phyloP scores from a whole-genome alignment of 2,113 vertebrate species.

The Chinchilla lanigera region DNA sequence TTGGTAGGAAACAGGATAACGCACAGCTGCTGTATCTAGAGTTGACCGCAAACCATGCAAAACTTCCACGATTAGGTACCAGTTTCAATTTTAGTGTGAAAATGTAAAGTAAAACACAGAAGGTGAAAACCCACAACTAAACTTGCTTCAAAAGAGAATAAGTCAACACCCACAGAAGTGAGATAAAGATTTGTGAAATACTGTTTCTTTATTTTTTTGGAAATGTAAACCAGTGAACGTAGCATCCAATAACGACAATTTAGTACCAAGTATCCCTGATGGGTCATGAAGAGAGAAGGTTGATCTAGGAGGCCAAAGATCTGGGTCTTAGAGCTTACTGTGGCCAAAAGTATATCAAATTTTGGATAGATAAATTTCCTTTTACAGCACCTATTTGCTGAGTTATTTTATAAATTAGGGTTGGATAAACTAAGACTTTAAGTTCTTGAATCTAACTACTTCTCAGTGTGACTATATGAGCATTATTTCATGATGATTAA shows the following conservation, averaged over 20 bases:
- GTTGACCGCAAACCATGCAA: constrained; percentile 57
- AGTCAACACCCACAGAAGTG: neutral
- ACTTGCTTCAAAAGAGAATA: neutral
- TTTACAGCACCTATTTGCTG: neutral
- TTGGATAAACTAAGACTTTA: neutral
- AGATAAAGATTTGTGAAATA: constrained; percentile 36
- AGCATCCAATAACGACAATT: neutral
- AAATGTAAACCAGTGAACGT: neutral
- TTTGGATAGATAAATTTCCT: neutral
- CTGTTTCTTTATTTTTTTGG: neutral
- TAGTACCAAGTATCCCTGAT: neutral
- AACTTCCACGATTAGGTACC: constrained; percentile 2
- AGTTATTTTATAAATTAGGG: neutral
- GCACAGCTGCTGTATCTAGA: neutral
- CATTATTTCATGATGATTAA: neutral
- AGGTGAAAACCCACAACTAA: constrained; percentile 65
- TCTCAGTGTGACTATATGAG: neutral
- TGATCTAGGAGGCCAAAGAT: neutral
- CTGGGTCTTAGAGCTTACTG: neutral
- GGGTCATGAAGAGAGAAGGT: neutral
- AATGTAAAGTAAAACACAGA: constrained; percentile 50
- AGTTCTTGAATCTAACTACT: neutral
- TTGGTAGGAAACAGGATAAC: constrained; percentile 32
- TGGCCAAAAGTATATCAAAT: neutral
- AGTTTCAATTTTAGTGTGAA: constrained; percentile 65